Conservation (phyloP, 2,888 invertebrate genomes). For the Drosophila paucipuncta region DNA sequence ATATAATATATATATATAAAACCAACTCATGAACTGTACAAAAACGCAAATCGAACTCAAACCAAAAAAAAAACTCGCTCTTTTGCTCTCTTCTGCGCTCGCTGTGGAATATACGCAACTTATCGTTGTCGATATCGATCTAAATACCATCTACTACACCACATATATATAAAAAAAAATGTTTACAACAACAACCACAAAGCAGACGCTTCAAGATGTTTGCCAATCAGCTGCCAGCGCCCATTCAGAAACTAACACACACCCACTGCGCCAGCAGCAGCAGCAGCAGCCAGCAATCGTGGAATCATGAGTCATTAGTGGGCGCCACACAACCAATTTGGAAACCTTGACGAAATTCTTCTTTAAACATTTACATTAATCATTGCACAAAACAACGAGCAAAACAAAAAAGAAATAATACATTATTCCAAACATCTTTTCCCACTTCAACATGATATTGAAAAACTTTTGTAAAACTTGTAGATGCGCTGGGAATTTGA, state of each 20-base stretch:
- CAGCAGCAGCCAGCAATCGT: slow-evolving; percentile 47
- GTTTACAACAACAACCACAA: slow-evolving; percentile 22
- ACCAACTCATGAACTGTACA: slow-evolving; percentile 68
- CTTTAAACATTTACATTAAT: slow-evolving; percentile 50
- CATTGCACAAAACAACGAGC: slow-evolving; percentile 38
- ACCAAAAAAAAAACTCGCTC: slow-evolving; percentile 54
- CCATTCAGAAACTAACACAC: slow-evolving; percentile 73
- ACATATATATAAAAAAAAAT: slow-evolving; percentile 31
- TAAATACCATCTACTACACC: slow-evolving; percentile 37
- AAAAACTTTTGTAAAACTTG: slow-evolving; percentile 53
- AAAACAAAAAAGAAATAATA: neutral
- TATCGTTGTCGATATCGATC: slow-evolving; percentile 42
- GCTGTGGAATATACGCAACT: slow-evolving; percentile 66
- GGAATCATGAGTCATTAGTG: slow-evolving; percentile 70
- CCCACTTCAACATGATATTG: slow-evolving; percentile 13
- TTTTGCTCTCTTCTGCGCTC: slow-evolving; percentile 79
- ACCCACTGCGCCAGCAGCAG: slow-evolving; percentile 45
- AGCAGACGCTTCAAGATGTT: slow-evolving; percentile 85
- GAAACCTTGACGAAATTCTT: slow-evolving; percentile 49
- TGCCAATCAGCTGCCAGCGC: slow-evolving; percentile 79
- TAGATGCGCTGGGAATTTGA: slow-evolving; percentile 29
- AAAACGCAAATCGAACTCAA: slow-evolving; percentile 59
- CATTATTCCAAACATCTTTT: slow-evolving; percentile 18
- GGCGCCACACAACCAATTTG: slow-evolving; percentile 40
- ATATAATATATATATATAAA: slow-evolving; percentile 25